Percentiles rank a stretch among this genome's conserved stretches.
phyloP scores from a whole-genome alignment of 2,113 vertebrate genomes.

The Hyperoodon ampullatus region DNA sequence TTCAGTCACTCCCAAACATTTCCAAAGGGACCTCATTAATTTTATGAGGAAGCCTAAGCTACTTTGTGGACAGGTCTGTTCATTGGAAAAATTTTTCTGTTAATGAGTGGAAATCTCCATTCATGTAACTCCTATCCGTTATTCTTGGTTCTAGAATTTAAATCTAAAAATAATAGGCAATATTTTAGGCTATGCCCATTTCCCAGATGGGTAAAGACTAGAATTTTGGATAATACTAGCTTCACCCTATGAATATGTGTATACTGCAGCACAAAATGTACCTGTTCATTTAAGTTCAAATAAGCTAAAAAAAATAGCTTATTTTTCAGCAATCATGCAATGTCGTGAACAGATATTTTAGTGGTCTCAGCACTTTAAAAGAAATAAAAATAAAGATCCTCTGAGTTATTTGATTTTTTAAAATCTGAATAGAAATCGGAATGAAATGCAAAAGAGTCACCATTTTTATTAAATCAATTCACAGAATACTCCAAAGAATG shows the following conservation, averaged over 20 bases:
- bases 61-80: neutral
- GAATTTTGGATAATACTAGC: neutral
- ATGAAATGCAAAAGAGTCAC: neutral
- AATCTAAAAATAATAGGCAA: neutral
- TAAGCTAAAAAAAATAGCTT: neutral
- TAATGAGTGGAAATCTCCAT: neutral
- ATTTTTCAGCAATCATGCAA: neutral
- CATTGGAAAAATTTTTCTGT: neutral
- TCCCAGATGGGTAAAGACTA: neutral
- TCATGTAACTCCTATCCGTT: neutral
- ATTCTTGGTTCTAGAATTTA: neutral
- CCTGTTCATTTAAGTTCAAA: neutral
- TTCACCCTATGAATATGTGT: neutral
- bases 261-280: neutral
- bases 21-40: neutral
- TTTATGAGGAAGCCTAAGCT: neutral
- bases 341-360: neutral
- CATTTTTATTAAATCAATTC: conserved; percentile 2
- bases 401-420: neutral
- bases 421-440: conserved; percentile 5
- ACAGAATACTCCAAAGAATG: neutral
- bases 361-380: neutral
- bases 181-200: neutral
- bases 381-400: conserved; percentile 16
- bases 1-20: neutral